These are phyloP conservation scores for Pterostichus niger DNA, from an alignment of 2,888 invertebrate species.

Conservation along the genomic window DNA sequence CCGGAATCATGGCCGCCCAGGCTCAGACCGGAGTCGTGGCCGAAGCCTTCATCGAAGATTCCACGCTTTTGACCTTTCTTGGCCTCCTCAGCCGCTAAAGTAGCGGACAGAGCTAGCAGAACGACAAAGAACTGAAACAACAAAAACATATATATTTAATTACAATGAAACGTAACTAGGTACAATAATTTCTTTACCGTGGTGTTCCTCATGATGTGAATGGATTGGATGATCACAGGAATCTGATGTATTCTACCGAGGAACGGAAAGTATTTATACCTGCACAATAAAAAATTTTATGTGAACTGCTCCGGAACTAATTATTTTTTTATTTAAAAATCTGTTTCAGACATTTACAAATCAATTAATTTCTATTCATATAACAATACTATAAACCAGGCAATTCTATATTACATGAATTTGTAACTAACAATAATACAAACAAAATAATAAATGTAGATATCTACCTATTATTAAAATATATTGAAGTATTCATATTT, in stretches of 20 bases:
- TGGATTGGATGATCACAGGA: slow-evolving; percentile 30
- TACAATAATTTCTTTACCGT: slow-evolving; percentile 41
- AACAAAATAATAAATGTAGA: no score
- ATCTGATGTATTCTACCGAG: slow-evolving; percentile 23
- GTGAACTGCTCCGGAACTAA: not conserved
- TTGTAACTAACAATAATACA: no score
- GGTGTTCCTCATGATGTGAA: slow-evolving; percentile 44
- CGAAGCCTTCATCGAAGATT: slow-evolving; percentile 75
- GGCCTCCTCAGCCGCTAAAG: slow-evolving; percentile 73
- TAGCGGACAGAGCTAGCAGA: slow-evolving; percentile 76
- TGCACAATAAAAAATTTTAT: not conserved
- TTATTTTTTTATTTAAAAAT: not conserved
- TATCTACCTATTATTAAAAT: no score
- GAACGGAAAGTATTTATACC: not conserved
- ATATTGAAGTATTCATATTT: no score
- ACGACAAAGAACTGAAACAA: slow-evolving; percentile 76
- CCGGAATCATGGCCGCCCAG: slow-evolving; percentile 13
- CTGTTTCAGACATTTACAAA: no score
- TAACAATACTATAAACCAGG: no score
- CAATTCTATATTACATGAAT: no score
- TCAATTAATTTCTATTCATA: no score
- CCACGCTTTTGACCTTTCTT: slow-evolving; percentile 77
- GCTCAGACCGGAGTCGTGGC: slow-evolving; percentile 21
- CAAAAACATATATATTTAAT: not conserved
- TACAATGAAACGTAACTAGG: not conserved